Conservation (phyloP, 2,797 vertebrate genomes). For the Luscinia megarhynchos region DNA sequence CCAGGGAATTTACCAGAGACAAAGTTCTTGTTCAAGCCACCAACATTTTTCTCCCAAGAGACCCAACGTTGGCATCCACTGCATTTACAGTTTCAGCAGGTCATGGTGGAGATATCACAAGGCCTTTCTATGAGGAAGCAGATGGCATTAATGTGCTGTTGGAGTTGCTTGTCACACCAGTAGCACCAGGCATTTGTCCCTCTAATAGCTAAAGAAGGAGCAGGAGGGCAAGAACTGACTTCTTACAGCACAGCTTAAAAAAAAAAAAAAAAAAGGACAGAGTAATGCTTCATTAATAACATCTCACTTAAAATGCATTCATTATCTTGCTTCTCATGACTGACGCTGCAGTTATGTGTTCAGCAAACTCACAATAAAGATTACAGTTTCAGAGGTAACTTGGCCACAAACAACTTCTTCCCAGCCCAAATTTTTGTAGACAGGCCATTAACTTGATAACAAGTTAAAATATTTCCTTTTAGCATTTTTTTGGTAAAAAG, state of each 20-base stretch:
- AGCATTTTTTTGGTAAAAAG: not conserved
- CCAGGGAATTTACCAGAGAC: not conserved
- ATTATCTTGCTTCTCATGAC: not conserved
- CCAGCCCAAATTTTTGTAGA: not conserved
- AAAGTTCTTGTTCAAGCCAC: not conserved
- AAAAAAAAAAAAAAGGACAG: rapidly evolving
- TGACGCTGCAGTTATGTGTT: not conserved
- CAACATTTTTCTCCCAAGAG: not conserved
- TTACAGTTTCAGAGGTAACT: not conserved
- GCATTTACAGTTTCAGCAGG: not conserved
- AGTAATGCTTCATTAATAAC: not conserved
- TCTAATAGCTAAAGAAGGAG: not conserved
- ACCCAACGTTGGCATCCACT: not conserved
- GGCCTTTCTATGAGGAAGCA: not conserved
- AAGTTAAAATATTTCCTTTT: not conserved
- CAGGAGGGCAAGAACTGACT: not conserved
- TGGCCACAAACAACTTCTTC: not conserved
- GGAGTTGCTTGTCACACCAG: not conserved
- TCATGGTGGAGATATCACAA: not conserved
- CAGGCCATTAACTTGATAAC: not conserved
- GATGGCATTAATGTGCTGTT: not conserved
- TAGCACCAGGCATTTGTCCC: not conserved
- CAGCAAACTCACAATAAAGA: not conserved
- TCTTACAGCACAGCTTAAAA: not conserved
- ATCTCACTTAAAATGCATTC: not conserved